Base-by-base conservation (phyloP, 2,888 invertebrate species). In the Aphrophora alni region DNA sequence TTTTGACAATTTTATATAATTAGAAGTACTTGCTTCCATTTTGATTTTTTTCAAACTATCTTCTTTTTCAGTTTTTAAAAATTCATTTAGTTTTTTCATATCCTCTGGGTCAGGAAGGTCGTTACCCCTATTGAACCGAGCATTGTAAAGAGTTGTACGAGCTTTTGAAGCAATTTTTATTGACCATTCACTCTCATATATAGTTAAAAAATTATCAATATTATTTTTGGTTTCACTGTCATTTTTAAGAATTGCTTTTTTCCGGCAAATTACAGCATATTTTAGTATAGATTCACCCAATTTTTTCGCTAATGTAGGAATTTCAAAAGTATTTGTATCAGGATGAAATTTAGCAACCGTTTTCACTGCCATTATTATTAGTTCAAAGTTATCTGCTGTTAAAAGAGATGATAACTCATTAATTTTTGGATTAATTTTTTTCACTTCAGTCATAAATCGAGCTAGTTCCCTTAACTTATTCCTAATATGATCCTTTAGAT, bases 401-500 rank as follows among this genome's bases (percentile, higher is more conserved):
- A 68, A 69, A 28, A 77, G 17, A n/a, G 33, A 28, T 17, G 25
- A 14, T 3, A 69, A 10, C 2, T 10, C 24, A 21, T 10, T 27
- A 7, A 70, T 17, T 1, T 14, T 59, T 10, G 8, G 26, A n/a
- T 70, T 25, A 5, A 28, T 28, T 77, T 25, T 77, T 28, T 77
- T 68, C 17, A 69, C 24, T 12, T 69, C 77, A 12, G 28, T 17
- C 28, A 69, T 17, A 14, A 69, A 27, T n/a, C 69, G 26, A 2
- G 21, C 77, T 33, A 26, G 33, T 28, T 72, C 77, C n/a, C 77
- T 25, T n/a, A 77, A 25, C 28, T 69, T 68, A 68, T 77, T 77
- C 21, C 77, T 77, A 27, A 77, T 24, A 69, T 68, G n/a, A 7
- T 77, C 25, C 12, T 33, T 69, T 14, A 14, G 24, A 14, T 26